phyloP scores from a whole-genome alignment of 2,797 vertebrate genomes.

The Argya squamiceps region DNA sequence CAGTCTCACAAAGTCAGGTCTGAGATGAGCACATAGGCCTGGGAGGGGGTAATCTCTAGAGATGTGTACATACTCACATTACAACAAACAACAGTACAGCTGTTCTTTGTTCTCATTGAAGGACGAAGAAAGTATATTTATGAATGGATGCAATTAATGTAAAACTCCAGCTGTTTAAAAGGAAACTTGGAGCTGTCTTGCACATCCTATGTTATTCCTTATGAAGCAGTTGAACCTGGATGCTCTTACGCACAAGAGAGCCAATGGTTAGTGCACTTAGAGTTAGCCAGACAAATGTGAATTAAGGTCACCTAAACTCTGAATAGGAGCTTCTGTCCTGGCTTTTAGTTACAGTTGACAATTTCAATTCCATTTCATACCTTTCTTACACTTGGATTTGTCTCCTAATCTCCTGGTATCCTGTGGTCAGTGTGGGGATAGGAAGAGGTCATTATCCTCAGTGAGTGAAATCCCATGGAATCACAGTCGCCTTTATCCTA shows the following conservation, averaged over 20 bases:
- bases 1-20: neutral
- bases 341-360: neutral
- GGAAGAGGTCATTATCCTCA: neutral
- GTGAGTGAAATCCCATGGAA: neutral
- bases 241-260: neutral
- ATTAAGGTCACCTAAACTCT: neutral
- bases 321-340: neutral
- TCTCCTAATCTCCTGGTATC: neutral
- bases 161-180: conserved; percentile 9
- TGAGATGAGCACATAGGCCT: neutral
- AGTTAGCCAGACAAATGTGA: neutral
- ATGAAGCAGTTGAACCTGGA: conserved; percentile 1
- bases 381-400: neutral
- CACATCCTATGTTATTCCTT: neutral
- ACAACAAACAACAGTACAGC: neutral
- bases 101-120: conserved; percentile 14
- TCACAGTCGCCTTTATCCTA: neutral
- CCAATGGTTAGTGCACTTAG: neutral
- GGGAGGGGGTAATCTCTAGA: neutral
- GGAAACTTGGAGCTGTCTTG: neutral
- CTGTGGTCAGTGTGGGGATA: neutral
- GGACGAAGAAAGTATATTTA: neutral
- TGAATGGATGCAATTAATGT: neutral
- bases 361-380: neutral
- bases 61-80: neutral